Conservation (phyloP, 2,888 invertebrate genomes). For the Macrophya alboannulata region DNA sequence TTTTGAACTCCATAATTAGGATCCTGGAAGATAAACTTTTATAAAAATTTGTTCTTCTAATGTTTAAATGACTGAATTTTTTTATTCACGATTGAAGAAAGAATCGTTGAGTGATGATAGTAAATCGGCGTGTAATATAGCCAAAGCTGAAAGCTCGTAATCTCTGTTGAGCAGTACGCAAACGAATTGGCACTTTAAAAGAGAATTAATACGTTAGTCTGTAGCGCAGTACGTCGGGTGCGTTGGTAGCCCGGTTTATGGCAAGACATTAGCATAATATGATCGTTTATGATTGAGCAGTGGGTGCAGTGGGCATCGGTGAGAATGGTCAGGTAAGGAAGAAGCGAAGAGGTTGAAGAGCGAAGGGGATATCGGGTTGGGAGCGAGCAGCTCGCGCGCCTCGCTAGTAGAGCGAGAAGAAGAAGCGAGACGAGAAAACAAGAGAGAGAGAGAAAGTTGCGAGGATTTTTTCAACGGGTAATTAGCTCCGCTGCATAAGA, state of each 20-base stretch:
- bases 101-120: background rate
- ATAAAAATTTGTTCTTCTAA: background rate
- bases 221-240: constrained; percentile 9
- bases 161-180: constrained; percentile 36
- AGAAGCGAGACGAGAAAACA: background rate
- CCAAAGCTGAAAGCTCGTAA: constrained; percentile 11
- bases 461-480: constrained; percentile 65
- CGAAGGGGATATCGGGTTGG: constrained; percentile 53
- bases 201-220: constrained; percentile 50
- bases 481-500: constrained; percentile 75
- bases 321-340: constrained; percentile 56
- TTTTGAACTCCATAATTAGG: no score
- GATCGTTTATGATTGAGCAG: constrained; percentile 63
- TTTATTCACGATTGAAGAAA: background rate
- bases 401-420: background rate
- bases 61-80: background rate
- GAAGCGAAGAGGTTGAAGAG: constrained; percentile 52
- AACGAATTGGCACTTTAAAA: constrained; percentile 52
- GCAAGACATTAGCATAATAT: constrained; percentile 62
- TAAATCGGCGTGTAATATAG: background rate
- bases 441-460: constrained; percentile 9
- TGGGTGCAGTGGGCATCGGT: constrained; percentile 59
- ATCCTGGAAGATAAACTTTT: background rate
- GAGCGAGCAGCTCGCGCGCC: background rate
- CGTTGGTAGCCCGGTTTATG: constrained; percentile 51